Evolutionary conservation across 2,113 vertebrate species (phyloP).

Genomic region (Notothenia rossii): DNA sequence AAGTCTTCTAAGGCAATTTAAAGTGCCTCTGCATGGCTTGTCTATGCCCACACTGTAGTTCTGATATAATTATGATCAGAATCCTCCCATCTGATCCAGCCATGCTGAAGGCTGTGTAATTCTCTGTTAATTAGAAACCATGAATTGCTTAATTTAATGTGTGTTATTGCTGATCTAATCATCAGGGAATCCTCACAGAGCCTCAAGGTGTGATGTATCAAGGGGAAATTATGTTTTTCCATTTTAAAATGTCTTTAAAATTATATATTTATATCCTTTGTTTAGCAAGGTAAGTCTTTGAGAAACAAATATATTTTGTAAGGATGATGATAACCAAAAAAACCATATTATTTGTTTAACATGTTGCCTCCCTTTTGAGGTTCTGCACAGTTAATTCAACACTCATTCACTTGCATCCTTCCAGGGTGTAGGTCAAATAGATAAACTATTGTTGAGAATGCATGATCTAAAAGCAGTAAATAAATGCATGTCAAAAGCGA

Average conservation of each 20-base stretch:
- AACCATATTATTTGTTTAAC: constrained; percentile 3
- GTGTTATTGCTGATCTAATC: constrained; percentile 31
- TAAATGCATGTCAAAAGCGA: too few species aligned
- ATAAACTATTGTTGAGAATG: not conserved
- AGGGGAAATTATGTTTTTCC: constrained; percentile 1
- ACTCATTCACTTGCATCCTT: not conserved
- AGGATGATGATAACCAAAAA: not conserved
- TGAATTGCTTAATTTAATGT: constrained; percentile 39
- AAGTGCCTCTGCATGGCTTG: constrained; percentile 25
- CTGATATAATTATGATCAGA: constrained; percentile 40
- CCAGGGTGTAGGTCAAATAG: constrained; percentile 5
- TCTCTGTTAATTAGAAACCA: constrained; percentile 51
- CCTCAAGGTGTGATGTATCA: not conserved
- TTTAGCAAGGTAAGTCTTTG: too few species aligned
- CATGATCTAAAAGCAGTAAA: constrained; percentile 25
- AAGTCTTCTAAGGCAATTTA: constrained; percentile 35
- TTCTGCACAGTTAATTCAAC: not conserved
- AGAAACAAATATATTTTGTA: too few species aligned
- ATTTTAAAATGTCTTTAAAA: not conserved
- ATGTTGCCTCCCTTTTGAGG: not conserved
- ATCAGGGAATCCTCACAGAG: constrained; percentile 5
- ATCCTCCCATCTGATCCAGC: constrained; percentile 31
- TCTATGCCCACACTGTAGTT: constrained; percentile 25
- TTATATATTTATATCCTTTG: too few species aligned
- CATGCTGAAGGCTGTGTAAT: constrained; percentile 42